phyloP scores from a whole-genome alignment of 2,888 invertebrate species.

The Noctua janthe region DNA sequence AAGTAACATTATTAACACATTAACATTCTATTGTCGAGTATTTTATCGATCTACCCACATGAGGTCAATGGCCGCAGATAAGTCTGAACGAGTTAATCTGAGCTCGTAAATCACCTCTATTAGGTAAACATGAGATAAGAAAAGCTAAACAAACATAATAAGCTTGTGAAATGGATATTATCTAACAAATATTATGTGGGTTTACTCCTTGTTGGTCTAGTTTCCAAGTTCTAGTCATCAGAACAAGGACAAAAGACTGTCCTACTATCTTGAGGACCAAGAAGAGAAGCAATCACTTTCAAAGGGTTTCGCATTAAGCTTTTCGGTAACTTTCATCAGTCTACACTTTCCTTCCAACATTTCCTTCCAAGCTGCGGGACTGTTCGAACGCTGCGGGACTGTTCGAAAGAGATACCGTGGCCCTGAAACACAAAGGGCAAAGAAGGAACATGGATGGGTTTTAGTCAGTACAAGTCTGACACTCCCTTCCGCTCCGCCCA shows the following conservation, averaged over 20 bases:
- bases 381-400: too few relatives aligned
- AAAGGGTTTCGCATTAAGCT: not conserved
- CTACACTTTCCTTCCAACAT: not conserved
- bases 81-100: slow-evolving; percentile 63
- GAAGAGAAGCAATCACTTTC: not conserved
- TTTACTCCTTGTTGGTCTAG: not conserved
- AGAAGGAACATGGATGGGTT: too few relatives aligned
- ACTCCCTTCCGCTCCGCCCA: too few relatives aligned
- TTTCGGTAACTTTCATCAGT: too few relatives aligned
- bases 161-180: slow-evolving; percentile 37
- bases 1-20: slow-evolving; percentile 35
- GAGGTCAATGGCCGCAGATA: slow-evolving; percentile 62
- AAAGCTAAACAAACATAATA: slow-evolving; percentile 36
- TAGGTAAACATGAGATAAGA: slow-evolving; percentile 65
- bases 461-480: too few relatives aligned
- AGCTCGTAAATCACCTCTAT: slow-evolving; percentile 64
- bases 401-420: too few relatives aligned
- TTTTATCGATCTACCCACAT: slow-evolving; percentile 54
- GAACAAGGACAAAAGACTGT: not conserved
- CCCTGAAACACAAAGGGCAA: too few relatives aligned
- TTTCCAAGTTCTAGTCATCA: not conserved
- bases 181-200: slow-evolving; percentile 10
- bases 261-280: not conserved
- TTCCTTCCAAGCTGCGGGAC: too few relatives aligned
- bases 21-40: slow-evolving; percentile 52